phyloP scores from a whole-genome alignment of 2,113 vertebrate genomes.

The Petrocephalus zakoni region DNA sequence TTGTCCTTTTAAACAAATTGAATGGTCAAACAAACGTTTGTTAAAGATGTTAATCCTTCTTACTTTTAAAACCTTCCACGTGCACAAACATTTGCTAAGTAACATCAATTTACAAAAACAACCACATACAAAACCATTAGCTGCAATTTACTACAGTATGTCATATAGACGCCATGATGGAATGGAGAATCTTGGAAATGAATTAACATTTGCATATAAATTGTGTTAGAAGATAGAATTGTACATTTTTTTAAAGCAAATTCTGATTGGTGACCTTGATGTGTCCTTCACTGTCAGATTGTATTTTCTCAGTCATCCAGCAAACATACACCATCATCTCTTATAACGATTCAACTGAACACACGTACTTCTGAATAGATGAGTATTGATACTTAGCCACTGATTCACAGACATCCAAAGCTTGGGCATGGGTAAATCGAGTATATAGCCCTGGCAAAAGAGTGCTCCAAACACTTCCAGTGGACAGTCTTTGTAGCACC shows the following conservation, averaged over 20 bases:
- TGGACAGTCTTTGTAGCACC: not conserved
- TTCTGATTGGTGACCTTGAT: constrained; percentile 61
- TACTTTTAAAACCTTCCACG: not conserved
- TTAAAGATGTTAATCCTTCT: not conserved
- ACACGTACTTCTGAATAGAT: constrained; percentile 36
- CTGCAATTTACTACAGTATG: not conserved
- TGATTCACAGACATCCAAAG: not conserved
- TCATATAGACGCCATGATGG: not conserved
- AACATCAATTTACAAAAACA: not conserved
- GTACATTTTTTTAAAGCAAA: constrained; percentile 21
- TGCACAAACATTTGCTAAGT: not conserved
- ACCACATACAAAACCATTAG: not conserved
- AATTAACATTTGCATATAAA: not conserved
- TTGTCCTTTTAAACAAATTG: not conserved
- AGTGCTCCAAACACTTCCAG: not conserved
- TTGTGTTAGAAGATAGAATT: constrained; percentile 54
- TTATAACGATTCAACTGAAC: constrained; percentile 67
- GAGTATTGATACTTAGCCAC: not conserved
- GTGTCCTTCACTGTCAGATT: constrained; percentile 70
- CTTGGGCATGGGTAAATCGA: not conserved
- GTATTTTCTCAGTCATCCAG: constrained; percentile 75
- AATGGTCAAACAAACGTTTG: not conserved
- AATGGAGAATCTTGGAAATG: not conserved
- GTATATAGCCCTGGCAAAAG: not conserved
- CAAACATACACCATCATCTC: constrained; percentile 62